These are phyloP conservation scores for Osedax frankpressi DNA, from an alignment of 2,888 invertebrate genomes.

Conservation along the genomic window DNA sequence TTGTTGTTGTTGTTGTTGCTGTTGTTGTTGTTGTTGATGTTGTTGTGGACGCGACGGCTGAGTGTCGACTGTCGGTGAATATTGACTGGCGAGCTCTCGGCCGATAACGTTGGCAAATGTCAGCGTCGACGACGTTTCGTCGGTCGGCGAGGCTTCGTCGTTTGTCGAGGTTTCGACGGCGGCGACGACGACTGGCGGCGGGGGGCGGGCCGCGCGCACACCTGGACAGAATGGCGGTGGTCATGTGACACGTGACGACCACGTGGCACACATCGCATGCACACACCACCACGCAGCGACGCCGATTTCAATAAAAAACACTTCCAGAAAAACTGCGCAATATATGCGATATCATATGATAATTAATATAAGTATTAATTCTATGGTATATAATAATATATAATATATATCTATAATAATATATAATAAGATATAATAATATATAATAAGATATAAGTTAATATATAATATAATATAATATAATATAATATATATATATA, in stretches of 20 bases:
- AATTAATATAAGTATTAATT: no score
- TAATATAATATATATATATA: no score
- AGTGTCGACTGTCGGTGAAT: slow-evolving; percentile 40
- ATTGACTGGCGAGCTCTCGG: slow-evolving; percentile 66
- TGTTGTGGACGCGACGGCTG: no score
- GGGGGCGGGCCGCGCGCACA: slow-evolving; percentile 27
- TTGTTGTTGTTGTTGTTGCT: not conserved
- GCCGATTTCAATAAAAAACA: not conserved
- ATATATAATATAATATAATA: no score
- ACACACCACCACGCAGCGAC: not conserved
- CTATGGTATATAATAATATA: no score
- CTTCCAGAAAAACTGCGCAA: no score
- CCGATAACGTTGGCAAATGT: slow-evolving; percentile 53
- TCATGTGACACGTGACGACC: not conserved
- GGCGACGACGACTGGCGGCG: slow-evolving; percentile 17
- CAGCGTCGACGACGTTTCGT: slow-evolving; percentile 41
- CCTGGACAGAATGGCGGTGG: not conserved
- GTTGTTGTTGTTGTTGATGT: not conserved
- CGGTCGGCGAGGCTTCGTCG: not conserved
- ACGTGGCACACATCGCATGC: not conserved
- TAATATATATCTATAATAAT: no score
- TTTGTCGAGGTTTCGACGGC: not conserved
- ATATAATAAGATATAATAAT: no score
- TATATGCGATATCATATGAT: no score
- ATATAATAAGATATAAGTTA: no score